These are phyloP conservation scores for Indicator maculatus DNA, from an alignment of 2,113 vertebrate genomes.

Conservation along the genomic window DNA sequence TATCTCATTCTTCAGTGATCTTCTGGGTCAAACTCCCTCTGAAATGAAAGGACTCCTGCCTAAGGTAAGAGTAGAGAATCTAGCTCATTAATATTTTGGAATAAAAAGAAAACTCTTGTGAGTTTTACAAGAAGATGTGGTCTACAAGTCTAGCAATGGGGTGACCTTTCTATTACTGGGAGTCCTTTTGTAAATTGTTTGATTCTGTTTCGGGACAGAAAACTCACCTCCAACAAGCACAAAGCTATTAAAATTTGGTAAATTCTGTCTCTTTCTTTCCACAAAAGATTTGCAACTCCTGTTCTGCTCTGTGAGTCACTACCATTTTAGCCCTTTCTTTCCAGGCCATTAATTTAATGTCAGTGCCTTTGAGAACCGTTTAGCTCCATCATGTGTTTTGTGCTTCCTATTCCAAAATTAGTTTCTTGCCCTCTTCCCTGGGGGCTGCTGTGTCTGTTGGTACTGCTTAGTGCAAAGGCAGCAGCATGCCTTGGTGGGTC, in stretches of 20 bases:
- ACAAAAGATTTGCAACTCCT: background rate
- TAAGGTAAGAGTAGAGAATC: background rate
- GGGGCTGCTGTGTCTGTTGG: background rate
- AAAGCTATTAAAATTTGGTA: conserved; percentile 24
- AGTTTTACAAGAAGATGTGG: background rate
- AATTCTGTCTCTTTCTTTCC: background rate
- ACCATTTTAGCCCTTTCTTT: conserved; percentile 21
- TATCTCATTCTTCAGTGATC: background rate
- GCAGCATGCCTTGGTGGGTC: background rate
- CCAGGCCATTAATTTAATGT: conserved; percentile 33
- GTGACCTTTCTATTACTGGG: conserved; percentile 29
- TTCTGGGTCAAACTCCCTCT: background rate
- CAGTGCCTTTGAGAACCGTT: background rate
- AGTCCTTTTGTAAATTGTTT: conserved; percentile 7
- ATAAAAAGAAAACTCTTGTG: conserved; percentile 18
- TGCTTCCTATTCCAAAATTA: background rate
- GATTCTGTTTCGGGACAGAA: conserved; percentile 36
- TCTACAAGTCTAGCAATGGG: background rate
- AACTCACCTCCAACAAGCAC: conserved; percentile 13
- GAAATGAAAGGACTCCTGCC: conserved; percentile 18
- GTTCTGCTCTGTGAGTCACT: background rate
- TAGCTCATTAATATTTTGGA: conserved; percentile 25
- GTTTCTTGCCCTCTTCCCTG: background rate
- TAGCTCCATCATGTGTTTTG: background rate
- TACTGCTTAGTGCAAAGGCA: background rate